Evolutionary conservation across 2,797 vertebrate genomes (phyloP), one percentile per base, ranked within the genome.

Genomic region (Mus spretus): DNA sequence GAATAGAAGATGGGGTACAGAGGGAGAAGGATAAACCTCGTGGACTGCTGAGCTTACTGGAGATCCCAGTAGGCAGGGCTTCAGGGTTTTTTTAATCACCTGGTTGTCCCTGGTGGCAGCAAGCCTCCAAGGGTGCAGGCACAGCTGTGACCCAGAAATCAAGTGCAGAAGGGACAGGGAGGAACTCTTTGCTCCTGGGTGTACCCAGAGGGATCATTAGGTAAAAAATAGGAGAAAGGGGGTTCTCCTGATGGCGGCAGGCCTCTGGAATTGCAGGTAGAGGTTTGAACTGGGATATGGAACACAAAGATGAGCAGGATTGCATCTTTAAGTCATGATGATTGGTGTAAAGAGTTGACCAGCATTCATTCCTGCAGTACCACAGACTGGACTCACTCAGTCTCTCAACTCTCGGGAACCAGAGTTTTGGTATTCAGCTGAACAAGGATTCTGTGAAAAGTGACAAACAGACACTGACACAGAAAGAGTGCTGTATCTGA

Each of bases 31-130:
- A 15, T 17, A 70, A 34, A 17, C 34, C 31, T 34, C 14, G 2
- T 1, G 0, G 31, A 15, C 34, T n/a, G 15, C 34, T n/a, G 14
- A 34, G 34, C 14, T n/a, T n/a, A 15, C 6, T 7, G 65, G 65
- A 70, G 65, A 34, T n/a, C 31, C 6, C 65, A 19, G 65, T n/a
- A 34, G 34, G 65, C 34, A 70, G 6, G 31, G 14, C 34, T 14
- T n/a, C n/a, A 6, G 65, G 34, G 65, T 1, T 70, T 67, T 17
- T 15, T 34, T 31, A 17, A 14, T 70, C 34, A 70, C 14, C 6
- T 70, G 65, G 6, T n/a, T 70, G 65, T n/a, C 34, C 2, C 15
- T 70, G 6, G 34, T 70, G 2, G 15, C 34, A 17, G 15, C 15
- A 70, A 6, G 6, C 1, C 67, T 19, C 31, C 10, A 70, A 19